Percentiles rank a stretch among this genome's conserved stretches.
Evolutionary conservation across 1,140 invertebrate genomes (phyloP).

Genomic region (Glossosoma conforme): DNA sequence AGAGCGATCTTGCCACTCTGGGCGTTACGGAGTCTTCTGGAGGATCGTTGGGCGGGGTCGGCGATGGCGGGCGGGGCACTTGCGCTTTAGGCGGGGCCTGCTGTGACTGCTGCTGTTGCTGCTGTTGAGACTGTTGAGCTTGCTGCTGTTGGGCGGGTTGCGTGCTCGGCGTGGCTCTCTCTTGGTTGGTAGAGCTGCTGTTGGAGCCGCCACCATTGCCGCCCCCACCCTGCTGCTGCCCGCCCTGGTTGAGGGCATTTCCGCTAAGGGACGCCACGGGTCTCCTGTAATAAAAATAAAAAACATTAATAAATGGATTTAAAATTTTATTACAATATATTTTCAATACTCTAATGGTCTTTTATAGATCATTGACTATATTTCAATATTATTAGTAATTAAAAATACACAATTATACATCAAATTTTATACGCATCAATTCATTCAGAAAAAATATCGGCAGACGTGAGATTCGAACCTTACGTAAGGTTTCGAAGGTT

Average conservation of each 20-base stretch:
- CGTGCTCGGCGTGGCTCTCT: not conserved
- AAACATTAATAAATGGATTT: too few species aligned
- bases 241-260: constrained; percentile 5
- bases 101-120: not conserved
- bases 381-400: too few species aligned
- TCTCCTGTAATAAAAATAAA: too few species aligned
- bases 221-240: not conserved
- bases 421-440: too few species aligned
- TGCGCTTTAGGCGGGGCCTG: constrained; percentile 6
- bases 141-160: constrained; percentile 3
- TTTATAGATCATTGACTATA: too few species aligned
- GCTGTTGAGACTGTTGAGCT: not conserved
- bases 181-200: not conserved
- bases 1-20: constrained; percentile 42
- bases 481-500: too few species aligned
- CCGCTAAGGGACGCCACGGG: constrained; percentile 12
- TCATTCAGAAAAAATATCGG: too few species aligned
- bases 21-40: constrained; percentile 35
- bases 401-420: too few species aligned
- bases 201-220: constrained; percentile 2
- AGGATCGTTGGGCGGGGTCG: constrained; percentile 32
- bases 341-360: too few species aligned
- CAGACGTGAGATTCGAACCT: too few species aligned
- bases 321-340: too few species aligned
- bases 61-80: not conserved